Evolutionary conservation across 2,797 vertebrate species (phyloP).

Genomic region (Chromis chromis): DNA sequence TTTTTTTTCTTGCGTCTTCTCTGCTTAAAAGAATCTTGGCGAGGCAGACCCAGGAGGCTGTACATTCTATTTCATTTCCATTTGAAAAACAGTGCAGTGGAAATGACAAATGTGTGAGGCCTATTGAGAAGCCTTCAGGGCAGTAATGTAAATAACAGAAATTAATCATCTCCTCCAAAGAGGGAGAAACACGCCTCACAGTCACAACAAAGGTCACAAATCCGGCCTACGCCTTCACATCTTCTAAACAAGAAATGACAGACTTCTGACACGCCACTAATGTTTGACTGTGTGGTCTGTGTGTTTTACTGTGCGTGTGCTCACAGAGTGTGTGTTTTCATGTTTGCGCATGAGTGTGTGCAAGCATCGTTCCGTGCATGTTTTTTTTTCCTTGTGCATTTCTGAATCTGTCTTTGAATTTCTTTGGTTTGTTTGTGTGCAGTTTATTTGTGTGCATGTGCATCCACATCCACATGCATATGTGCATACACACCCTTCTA

Average conservation of each 20-base stretch:
- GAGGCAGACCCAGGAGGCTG: slow-evolving; percentile 74
- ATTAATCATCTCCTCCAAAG: slow-evolving; percentile 82
- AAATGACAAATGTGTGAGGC: slow-evolving; percentile 82
- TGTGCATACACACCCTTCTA: slow-evolving; percentile 25
- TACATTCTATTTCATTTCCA: slow-evolving; percentile 78
- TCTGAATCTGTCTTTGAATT: slow-evolving; percentile 46
- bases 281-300: slow-evolving; percentile 61
- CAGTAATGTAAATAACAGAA: slow-evolving; percentile 83
- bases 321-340: slow-evolving; percentile 30
- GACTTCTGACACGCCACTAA: slow-evolving; percentile 71
- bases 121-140: slow-evolving; percentile 74
- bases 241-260: slow-evolving; percentile 77
- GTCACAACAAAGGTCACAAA: slow-evolving; percentile 82
- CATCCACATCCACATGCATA: slow-evolving; percentile 18
- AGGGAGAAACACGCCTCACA: slow-evolving; percentile 70
- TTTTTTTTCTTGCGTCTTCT: slow-evolving; percentile 37
- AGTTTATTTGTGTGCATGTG: slow-evolving; percentile 39
- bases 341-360: slow-evolving; percentile 10
- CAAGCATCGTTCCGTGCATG: slow-evolving; percentile 8
- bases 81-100: slow-evolving; percentile 79
- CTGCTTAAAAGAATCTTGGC: slow-evolving; percentile 64
- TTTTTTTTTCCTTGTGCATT: neutral
- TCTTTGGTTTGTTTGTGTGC: slow-evolving; percentile 41
- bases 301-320: slow-evolving; percentile 24
- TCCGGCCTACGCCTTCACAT: slow-evolving; percentile 62